phyloP scores from a whole-genome alignment of 2,113 vertebrate genomes.

The Silurus glanis region DNA sequence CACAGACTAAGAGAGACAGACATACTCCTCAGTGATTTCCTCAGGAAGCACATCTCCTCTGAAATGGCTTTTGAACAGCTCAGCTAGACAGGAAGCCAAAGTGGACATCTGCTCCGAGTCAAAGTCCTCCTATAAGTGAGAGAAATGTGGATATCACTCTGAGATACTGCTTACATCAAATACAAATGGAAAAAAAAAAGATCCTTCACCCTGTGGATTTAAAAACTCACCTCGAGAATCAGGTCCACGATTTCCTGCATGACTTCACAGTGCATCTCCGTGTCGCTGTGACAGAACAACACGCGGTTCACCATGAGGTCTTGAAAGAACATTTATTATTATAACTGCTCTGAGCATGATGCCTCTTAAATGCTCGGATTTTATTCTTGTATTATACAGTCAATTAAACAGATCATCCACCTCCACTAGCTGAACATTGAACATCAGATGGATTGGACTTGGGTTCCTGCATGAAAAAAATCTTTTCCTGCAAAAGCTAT shows the following conservation, averaged over 20 bases:
- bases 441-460: background rate
- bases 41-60: conserved; percentile 92
- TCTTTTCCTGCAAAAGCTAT: background rate
- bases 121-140: conserved; percentile 86
- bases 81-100: conserved; percentile 89
- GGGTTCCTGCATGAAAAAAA: background rate
- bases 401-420: background rate
- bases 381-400: background rate
- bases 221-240: conserved; percentile 86
- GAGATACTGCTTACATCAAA: background rate
- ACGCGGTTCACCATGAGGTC: background rate
- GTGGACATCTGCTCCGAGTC: conserved; percentile 90
- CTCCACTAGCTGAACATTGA: background rate
- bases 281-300: conserved; percentile 73
- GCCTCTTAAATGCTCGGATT: background rate
- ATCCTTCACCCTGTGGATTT: background rate
- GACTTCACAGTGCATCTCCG: conserved; percentile 92
- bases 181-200: background rate
- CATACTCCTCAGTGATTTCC: conserved; percentile 94
- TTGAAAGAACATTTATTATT: background rate
- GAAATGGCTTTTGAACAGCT: conserved; percentile 93
- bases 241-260: conserved; percentile 99
- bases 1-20: background rate
- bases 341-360: too few species aligned
- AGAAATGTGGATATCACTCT: background rate